Evolutionary conservation across 2,113 vertebrate species (phyloP), one percentile per base, ranked within the genome.

Genomic region (Choloepus hoffmanni): DNA sequence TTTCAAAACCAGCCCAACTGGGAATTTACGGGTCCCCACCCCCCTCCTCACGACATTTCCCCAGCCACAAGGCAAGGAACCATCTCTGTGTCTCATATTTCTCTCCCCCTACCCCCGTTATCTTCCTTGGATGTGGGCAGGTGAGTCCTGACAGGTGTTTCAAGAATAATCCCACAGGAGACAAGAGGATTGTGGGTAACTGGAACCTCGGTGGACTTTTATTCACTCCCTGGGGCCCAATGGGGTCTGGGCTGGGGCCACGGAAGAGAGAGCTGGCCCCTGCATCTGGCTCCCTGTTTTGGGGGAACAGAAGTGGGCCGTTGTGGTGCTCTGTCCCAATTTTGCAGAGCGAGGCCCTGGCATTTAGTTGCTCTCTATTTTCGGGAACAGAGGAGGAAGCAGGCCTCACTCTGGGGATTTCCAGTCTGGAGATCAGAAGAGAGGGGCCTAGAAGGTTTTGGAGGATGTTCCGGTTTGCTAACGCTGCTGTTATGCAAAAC

Each of bases 1-100:
- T 97, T 96, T 94, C 74, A 94, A 97, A 97, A 97, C 95, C 67
- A 96, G 96, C 87, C 91, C 5, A 24, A 95, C 92, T 95, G 72
- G 97, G 95, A 85, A 86, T 93, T 91, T 94, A 88, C 4, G 12
- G 50, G 68, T 40, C 70, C 74, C 53, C 21, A 33, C 63, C 24
- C 14, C 43, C 43, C 43, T 45, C 65, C 14, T 76, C 50, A 48
- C 79, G 73, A 60, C 60, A 33, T 84, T 58, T 68, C 24, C 55
- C 13, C 58, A 85, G 36, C 58, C 92, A 91, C 73, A 86, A 60
- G 45, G 65, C 19, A 55, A 81, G 72, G 36, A 36, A 62, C 87
- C 53, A 26, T 88, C 21, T 68, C 33, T 86, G 60, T 5, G 7
- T 90, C 85, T 97, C 43, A 0, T 88, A 53, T 96, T 95, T 95